A percentile compares a stretch with the other conserved stretches of the same genome.
phyloP scores from a whole-genome alignment of 2,888 invertebrate species.

The Drosophila multiciliata region DNA sequence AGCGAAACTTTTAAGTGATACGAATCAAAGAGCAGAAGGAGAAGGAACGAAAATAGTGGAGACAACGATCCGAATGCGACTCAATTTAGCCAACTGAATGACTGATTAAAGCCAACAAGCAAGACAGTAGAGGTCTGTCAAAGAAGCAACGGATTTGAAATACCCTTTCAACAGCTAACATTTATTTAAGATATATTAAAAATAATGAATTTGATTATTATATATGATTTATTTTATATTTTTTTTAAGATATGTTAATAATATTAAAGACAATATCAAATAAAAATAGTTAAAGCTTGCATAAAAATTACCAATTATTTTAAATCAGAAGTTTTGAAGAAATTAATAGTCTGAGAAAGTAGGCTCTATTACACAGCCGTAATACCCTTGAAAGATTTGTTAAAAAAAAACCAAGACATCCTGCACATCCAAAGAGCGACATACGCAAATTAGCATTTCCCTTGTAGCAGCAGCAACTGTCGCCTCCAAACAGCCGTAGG shows the following conservation, averaged over 20 bases:
- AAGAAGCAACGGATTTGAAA: conserved; percentile 23
- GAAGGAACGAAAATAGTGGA: conserved; percentile 17
- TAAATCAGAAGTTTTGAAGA: background rate
- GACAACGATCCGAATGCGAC: conserved; percentile 58
- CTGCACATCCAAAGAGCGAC: conserved; percentile 68
- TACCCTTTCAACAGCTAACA: conserved; percentile 18
- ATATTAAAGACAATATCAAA: background rate
- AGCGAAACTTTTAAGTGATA: conserved; percentile 50
- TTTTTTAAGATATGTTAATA: background rate
- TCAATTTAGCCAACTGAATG: conserved; percentile 78
- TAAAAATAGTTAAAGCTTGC: background rate
- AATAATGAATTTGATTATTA: background rate
- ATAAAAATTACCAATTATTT: background rate
- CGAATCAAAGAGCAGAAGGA: conserved; percentile 28
- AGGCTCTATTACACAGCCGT: conserved; percentile 20
- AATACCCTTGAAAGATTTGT: conserved; percentile 29
- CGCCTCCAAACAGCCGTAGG: conserved; percentile 27
- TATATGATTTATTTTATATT: too few species aligned
- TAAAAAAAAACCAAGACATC: conserved; percentile 17
- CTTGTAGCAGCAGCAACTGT: conserved; percentile 63
- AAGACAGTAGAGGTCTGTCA: background rate
- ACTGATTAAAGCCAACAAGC: conserved; percentile 70
- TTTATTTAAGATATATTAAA: too few species aligned
- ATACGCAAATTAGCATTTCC: conserved; percentile 81
- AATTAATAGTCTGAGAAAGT: conserved; percentile 2